Evolutionary conservation across 2,113 vertebrate genomes (phyloP), one percentile per base, ranked within the genome.

Genomic region (Lynx canadensis): DNA sequence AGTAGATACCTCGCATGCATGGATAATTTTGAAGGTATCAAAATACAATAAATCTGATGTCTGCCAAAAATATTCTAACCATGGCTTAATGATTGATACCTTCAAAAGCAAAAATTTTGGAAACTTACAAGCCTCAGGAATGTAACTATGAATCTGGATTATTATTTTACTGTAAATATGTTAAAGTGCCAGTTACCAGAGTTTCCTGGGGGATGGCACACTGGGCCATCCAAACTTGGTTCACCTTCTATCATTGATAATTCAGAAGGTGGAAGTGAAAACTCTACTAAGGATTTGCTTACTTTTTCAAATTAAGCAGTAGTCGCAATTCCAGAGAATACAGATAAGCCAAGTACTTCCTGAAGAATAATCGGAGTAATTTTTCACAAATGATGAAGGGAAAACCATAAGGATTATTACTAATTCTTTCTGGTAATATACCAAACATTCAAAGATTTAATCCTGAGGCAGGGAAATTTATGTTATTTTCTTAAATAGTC

Each of bases 271-370:
- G 1, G 9, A 79, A 90, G 23, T n/a, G 45, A 96, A 79, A 19
- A 7, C 36, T 92, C 76, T 79, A 38, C 14, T 79, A 89, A 96
- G 48, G 16, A 93, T 86, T 84, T 94, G 78, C 89, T 74, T 91
- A 91, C 55, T 36, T 97, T 97, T 95, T 57, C 90, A 71, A 60
- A 92, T 69, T 69, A 86, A 95, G 48, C 94, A 92, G 45, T 74
- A 83, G 63, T 78, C 33, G 45, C 55, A 66, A 78, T 79, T 60
- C 31, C 84, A 94, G 31, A 48, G 36, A 88, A 29, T 63, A 60
- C 52, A 5, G 65, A 45, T 80, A 92, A 90, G 45, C 63, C 81
- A 90, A 87, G 55, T 74, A 18, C 57, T 97, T 97, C 71, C 81
- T 68, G 33, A 88, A 81, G 63, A 36, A 13, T 69, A 76, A 69